Conservation (phyloP, 2,888 invertebrate genomes). For the Drosophila mercatorum region DNA sequence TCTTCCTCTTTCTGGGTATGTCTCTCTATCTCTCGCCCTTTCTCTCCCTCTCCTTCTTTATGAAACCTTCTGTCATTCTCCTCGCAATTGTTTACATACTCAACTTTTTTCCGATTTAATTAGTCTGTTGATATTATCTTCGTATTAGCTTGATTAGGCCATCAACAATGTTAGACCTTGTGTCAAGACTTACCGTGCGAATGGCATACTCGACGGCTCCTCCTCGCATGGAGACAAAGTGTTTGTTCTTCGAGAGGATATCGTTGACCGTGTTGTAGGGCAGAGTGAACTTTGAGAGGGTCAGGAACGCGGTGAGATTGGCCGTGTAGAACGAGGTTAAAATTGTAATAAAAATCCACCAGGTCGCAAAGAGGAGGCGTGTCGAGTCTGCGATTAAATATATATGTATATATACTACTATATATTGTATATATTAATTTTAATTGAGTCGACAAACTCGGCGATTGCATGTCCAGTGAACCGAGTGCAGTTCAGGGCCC, state of each 20-base stretch:
- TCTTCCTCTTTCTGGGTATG: not conserved
- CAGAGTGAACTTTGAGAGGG: conserved; percentile 92
- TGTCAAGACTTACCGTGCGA: conserved; percentile 85
- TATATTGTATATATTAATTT: not conserved
- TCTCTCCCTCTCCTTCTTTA: no score
- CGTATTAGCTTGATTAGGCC: not conserved
- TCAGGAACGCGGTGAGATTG: conserved; percentile 94
- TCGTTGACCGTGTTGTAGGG: conserved; percentile 90
- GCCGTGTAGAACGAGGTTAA: conserved; percentile 96
- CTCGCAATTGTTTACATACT: not conserved
- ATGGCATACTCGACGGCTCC: conserved; percentile 89
- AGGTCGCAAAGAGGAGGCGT: conserved; percentile 93
- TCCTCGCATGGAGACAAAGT: conserved; percentile 90
- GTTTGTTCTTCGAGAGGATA: conserved; percentile 87
- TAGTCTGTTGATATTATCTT: not conserved
- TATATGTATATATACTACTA: not conserved
- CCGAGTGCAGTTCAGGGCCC: conserved; percentile 16
- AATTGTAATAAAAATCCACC: conserved; percentile 96
- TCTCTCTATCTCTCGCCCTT: not conserved
- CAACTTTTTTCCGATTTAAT: not conserved
- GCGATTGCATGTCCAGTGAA: conserved; percentile 49
- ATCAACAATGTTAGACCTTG: not conserved
- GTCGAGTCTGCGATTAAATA: conserved; percentile 89
- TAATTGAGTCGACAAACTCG: conserved; percentile 63
- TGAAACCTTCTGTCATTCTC: not conserved